A percentile compares a stretch with the other conserved stretches of the same genome.
These are phyloP conservation scores for Hartigia nigra DNA, from an alignment of 2,888 invertebrate species.

Conservation along the genomic window DNA sequence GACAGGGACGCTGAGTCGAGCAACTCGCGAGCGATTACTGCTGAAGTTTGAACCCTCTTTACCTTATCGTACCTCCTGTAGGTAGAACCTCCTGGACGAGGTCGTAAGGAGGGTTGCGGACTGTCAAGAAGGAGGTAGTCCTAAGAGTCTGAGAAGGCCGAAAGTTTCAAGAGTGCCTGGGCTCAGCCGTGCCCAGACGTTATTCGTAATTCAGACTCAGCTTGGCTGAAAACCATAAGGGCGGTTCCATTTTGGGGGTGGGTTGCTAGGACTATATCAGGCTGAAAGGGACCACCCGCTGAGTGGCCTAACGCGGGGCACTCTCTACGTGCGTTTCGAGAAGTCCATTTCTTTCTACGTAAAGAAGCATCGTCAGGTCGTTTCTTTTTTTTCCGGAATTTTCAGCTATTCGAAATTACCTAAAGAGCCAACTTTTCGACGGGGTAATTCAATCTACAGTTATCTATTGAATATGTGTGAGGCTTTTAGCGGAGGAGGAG, in stretches of 20 bases:
- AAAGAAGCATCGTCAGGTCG: no score
- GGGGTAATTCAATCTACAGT: neutral
- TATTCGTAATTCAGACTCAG: neutral
- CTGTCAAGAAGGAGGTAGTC: neutral
- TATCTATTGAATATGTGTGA: neutral
- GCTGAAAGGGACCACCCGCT: neutral
- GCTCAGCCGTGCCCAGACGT: neutral
- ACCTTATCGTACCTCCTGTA: no score
- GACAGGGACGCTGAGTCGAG: neutral
- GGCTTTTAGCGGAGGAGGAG: neutral
- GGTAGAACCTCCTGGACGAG: no score
- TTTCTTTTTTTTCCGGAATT: no score
- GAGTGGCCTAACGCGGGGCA: neutral
- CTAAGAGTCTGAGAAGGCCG: neutral
- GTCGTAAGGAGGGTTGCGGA: neutral
- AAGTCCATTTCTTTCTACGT: neutral
- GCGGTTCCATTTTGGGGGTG: neutral
- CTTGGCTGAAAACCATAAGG: neutral
- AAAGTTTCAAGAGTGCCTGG: neutral
- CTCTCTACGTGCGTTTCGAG: neutral
- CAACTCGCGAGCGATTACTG: neutral
- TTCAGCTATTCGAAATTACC: neutral
- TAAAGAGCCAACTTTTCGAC: neutral
- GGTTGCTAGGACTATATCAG: neutral
- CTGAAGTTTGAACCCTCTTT: neutral